Conservation (phyloP, 2,888 invertebrate species). For the Teinopalpus imperialis region DNA sequence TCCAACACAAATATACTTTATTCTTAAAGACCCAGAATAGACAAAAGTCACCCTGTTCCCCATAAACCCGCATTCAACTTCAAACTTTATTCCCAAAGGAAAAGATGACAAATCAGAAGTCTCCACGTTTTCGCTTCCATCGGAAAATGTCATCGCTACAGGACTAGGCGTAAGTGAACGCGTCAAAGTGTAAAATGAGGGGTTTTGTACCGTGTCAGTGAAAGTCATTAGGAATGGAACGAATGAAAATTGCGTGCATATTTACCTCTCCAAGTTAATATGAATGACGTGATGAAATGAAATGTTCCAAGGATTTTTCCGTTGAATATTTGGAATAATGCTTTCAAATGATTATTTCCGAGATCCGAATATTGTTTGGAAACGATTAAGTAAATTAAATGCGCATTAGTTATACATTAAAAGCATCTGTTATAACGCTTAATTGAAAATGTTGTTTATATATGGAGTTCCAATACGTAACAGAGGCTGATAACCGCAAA, state of each 20-base stretch:
- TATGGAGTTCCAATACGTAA: no score
- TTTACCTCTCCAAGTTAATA: constrained; percentile 75
- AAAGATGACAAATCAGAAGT: constrained; percentile 42
- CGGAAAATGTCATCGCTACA: constrained; percentile 75
- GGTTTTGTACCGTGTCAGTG: constrained; percentile 78
- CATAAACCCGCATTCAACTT: constrained; percentile 41
- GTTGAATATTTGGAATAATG: constrained; percentile 40
- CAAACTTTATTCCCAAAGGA: constrained; percentile 49
- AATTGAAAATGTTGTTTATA: no score
- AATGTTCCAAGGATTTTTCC: constrained; percentile 52
- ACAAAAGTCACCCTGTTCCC: constrained; percentile 67
- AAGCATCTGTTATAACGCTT: no score
- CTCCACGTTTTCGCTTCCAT: constrained; percentile 55
- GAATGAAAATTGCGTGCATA: constrained; percentile 80
- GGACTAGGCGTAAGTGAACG: constrained; percentile 78
- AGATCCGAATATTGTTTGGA: no score
- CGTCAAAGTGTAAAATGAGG: constrained; percentile 82
- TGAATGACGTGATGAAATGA: constrained; percentile 68
- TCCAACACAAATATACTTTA: constrained; percentile 58
- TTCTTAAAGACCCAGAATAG: constrained; percentile 75
- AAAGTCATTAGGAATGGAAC: constrained; percentile 81
- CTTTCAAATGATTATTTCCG: no score
- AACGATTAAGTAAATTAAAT: no score
- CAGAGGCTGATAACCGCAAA: no score
- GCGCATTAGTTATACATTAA: no score